These are phyloP conservation scores for Mustelus asterias DNA, from an alignment of 2,113 vertebrate genomes.

Conservation along the genomic window DNA sequence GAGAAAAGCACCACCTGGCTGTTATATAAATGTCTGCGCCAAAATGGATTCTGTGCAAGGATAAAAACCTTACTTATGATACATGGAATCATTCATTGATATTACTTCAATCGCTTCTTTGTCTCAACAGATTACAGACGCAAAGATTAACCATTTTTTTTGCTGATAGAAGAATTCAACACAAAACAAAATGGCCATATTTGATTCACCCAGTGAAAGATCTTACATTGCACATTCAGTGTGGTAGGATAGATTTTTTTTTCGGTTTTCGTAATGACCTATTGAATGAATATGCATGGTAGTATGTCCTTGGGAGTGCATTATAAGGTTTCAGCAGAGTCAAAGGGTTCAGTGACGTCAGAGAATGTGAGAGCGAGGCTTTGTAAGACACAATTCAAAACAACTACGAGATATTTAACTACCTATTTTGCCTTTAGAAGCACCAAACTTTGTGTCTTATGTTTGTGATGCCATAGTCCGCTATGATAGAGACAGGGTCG, in stretches of 20 bases:
- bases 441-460: background rate
- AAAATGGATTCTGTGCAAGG: slow-evolving; percentile 6
- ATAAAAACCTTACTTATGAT: background rate
- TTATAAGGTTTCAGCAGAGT: background rate
- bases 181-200: background rate
- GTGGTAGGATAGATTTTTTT: background rate
- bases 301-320: background rate
- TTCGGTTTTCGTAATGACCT: background rate
- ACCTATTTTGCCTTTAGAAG: too few relatives aligned
- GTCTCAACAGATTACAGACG: background rate
- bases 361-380: background rate
- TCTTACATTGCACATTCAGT: background rate
- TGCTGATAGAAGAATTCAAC: background rate
- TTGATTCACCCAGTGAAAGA: background rate
- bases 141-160: background rate
- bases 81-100: background rate
- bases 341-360: background rate
- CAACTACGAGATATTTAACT: background rate
- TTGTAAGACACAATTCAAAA: background rate
- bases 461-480: too few relatives aligned
- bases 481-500: background rate
- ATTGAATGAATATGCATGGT: background rate
- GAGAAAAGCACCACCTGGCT: background rate
- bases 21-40: background rate
- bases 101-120: background rate